phyloP scores from a whole-genome alignment of 1,140 invertebrate genomes.

The Trigoniulus corallinus region DNA sequence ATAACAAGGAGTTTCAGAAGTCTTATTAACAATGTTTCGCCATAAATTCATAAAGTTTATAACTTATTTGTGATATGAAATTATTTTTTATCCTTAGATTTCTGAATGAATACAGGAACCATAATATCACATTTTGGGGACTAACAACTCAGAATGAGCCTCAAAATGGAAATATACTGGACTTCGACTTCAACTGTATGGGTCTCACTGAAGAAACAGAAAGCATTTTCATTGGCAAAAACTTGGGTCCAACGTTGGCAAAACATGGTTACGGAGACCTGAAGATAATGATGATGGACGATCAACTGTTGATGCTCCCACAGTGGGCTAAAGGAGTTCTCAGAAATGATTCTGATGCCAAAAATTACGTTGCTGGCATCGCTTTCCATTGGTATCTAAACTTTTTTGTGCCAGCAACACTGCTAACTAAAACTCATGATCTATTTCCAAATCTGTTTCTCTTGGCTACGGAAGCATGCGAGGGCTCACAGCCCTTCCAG shows the following conservation, averaged over 20 bases:
- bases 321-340: slow-evolving; percentile 40
- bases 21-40: too few species aligned
- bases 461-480: slow-evolving; percentile 30
- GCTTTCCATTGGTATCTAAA: slow-evolving; percentile 31
- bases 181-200: slow-evolving; percentile 44
- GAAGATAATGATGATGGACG: slow-evolving; percentile 50
- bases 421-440: slow-evolving; percentile 19
- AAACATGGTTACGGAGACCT: slow-evolving; percentile 35
- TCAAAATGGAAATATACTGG: slow-evolving; percentile 12
- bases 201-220: slow-evolving; percentile 46
- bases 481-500: slow-evolving; percentile 24
- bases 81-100: too few species aligned
- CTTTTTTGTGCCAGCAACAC: slow-evolving; percentile 13
- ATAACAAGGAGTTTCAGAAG: too few species aligned
- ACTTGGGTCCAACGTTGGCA: slow-evolving; percentile 48
- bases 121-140: slow-evolving; percentile 39
- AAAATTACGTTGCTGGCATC: slow-evolving; percentile 21
- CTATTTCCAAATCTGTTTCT: slow-evolving; percentile 29
- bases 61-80: background rate
- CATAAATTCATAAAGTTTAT: background rate
- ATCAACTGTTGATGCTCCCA: slow-evolving; percentile 44
- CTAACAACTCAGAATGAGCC: slow-evolving; percentile 45
- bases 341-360: slow-evolving; percentile 16
- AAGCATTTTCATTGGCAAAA: slow-evolving; percentile 42
- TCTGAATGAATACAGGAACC: slow-evolving; percentile 35